phyloP scores from a whole-genome alignment of 2,113 vertebrate species.

The Vidua chalybeata region DNA sequence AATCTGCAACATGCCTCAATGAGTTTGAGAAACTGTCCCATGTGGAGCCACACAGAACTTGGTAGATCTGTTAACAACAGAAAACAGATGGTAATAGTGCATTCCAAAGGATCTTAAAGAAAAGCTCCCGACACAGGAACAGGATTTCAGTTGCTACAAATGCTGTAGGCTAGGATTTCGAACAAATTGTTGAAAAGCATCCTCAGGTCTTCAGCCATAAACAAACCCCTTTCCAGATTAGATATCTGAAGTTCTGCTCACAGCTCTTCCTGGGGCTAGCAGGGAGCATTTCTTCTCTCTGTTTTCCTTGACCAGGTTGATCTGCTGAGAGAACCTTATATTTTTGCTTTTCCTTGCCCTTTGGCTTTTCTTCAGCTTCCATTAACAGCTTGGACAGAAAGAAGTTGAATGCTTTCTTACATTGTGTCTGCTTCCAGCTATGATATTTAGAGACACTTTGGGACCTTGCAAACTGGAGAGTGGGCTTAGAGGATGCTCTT shows the following conservation, averaged over 20 bases:
- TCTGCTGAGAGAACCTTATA: not conserved
- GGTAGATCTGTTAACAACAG: not conserved
- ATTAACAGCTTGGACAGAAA: not conserved
- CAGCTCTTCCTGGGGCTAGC: not conserved
- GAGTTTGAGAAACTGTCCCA: not conserved
- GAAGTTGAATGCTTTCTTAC: not conserved
- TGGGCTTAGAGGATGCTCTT: not conserved
- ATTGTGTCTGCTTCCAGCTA: not conserved
- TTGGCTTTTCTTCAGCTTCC: not conserved
- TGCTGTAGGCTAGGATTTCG: not conserved
- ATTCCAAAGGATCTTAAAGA: slow-evolving; percentile 10
- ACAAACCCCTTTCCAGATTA: not conserved
- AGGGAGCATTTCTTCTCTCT: not conserved
- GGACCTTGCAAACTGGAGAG: not conserved
- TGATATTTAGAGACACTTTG: not conserved
- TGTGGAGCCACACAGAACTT: not conserved
- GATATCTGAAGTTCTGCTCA: not conserved
- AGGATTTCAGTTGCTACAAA: not conserved
- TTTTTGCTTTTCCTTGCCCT: not conserved
- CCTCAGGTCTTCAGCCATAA: not conserved
- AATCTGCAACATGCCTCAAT: not conserved
- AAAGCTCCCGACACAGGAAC: not conserved
- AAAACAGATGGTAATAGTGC: slow-evolving; percentile 3
- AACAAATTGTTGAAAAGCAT: not conserved
- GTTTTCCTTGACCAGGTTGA: not conserved